phyloP scores from a whole-genome alignment of 2,797 vertebrate genomes.

The Myotis vivesi region DNA sequence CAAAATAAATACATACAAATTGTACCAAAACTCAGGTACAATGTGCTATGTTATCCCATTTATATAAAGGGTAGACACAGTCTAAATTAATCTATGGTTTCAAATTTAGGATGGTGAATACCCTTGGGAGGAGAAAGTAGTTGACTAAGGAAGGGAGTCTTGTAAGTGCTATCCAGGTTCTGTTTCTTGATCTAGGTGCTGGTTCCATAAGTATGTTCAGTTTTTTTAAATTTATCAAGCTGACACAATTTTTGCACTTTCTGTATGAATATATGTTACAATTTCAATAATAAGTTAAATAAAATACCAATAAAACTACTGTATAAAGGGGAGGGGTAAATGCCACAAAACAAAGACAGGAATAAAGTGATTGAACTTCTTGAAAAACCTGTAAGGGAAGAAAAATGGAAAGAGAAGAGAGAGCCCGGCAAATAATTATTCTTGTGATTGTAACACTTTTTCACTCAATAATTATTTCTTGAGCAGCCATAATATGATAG shows the following conservation, averaged over 20 bases:
- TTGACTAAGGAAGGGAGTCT: neutral
- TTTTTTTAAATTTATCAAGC: constrained; percentile 16
- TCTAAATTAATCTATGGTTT: neutral
- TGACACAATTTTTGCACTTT: neutral
- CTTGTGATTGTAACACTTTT: neutral
- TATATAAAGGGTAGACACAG: neutral
- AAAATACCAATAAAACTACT: constrained; percentile 9
- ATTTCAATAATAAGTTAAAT: neutral
- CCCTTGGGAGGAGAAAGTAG: neutral
- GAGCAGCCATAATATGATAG: neutral
- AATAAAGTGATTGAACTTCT: neutral
- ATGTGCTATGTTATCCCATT: neutral
- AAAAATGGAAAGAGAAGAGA: neutral
- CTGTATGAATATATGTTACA: neutral
- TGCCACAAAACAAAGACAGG: neutral
- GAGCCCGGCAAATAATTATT: neutral
- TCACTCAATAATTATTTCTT: constrained; percentile 15
- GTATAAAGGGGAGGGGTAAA: neutral
- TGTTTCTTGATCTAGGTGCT: neutral
- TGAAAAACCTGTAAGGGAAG: neutral
- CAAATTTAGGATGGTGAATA: neutral
- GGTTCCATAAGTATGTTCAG: neutral
- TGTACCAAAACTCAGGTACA: neutral
- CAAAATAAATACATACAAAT: neutral
- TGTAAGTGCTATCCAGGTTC: neutral